These are phyloP conservation scores for Hartigia nigra DNA, from an alignment of 2,888 invertebrate species.

Conservation along the genomic window DNA sequence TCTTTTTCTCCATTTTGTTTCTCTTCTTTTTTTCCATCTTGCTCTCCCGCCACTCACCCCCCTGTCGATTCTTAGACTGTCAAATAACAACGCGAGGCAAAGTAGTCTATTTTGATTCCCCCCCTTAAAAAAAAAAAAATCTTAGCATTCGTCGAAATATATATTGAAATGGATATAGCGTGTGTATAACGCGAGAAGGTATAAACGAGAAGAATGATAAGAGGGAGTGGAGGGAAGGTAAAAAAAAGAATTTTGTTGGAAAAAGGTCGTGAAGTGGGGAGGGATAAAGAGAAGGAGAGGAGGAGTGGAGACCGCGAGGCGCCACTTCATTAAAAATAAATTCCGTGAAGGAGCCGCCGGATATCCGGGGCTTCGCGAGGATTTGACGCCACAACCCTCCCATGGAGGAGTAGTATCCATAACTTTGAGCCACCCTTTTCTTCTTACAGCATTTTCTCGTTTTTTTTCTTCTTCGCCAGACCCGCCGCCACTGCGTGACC, in stretches of 20 bases:
- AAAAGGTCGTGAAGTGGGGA: neutral
- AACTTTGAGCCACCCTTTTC: slow-evolving; percentile 41
- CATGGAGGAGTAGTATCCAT: slow-evolving; percentile 41
- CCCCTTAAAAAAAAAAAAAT: slow-evolving; percentile 17
- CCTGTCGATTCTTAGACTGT: neutral
- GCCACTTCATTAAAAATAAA: slow-evolving; percentile 70
- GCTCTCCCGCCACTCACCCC: slow-evolving; percentile 16
- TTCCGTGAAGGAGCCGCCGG: slow-evolving; percentile 66
- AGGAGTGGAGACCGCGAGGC: slow-evolving; percentile 37
- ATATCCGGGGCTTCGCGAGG: slow-evolving; percentile 66
- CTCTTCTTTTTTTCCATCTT: slow-evolving; percentile 13
- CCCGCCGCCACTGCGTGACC: neutral
- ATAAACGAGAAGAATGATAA: neutral
- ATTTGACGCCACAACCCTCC: slow-evolving; percentile 57
- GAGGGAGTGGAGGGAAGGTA: slow-evolving; percentile 11
- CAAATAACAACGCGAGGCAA: neutral
- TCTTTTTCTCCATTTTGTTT: slow-evolving; percentile 13
- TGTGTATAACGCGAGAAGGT: slow-evolving; percentile 1
- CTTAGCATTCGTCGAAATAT: slow-evolving; percentile 15
- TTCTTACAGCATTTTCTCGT: slow-evolving; percentile 21
- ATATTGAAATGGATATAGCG: slow-evolving; percentile 18
- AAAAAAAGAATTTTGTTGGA: slow-evolving; percentile 8
- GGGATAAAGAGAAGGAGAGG: slow-evolving; percentile 58
- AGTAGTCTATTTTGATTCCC: slow-evolving; percentile 9
- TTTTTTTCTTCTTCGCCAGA: neutral